Evolutionary conservation across 2,888 invertebrate genomes (phyloP), one percentile per base, ranked within the genome.

Genomic region (Neoascia interrupta): DNA sequence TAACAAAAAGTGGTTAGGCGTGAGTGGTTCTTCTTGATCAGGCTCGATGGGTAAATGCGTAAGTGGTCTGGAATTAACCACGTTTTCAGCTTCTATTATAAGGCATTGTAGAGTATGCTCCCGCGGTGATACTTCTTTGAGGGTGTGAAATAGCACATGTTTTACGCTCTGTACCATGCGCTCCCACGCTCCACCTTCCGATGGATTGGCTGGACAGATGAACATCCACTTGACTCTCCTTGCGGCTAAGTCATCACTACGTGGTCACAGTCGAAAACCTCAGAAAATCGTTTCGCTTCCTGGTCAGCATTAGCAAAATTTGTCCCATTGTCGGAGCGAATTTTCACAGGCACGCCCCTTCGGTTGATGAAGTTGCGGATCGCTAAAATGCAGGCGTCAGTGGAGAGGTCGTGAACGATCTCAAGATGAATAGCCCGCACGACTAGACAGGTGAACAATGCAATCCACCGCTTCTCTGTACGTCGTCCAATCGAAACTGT

Each of bases 121-220:
- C 10, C 16, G 66, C 0, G 81, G 83, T 0, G 70, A 21, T 16
- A 31, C 28, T 11, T 81, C 81, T 10, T 81, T 73, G 3, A 83
- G 36, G 0, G 58, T 60, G 3, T 54, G 47, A 0, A 5, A 13
- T 5, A 84, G 31, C 0, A 81, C 63, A 16, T 15, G 63, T 34
- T 81, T 81, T 4, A 81, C 69, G 3, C 73, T 81, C 3, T 75
- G 49, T 0, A 83, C 72, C 16, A 82, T 34, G 5, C 82, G 51
- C 49, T 83, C 82, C 82, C 82, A 83, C 8, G 68, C 19, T 3
- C 82, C 83, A 0, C 80, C 82, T 56, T 53, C 53, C 31, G 47
- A 51, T 13, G 66, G 66, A 10, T 66, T 74, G 8, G 31, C 16
- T 1, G 51, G 23, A 18, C 41, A 63, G 11, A 51, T 60, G 31